Conservation (phyloP, 2,888 invertebrate species). For the Microctonus hyperodae region DNA sequence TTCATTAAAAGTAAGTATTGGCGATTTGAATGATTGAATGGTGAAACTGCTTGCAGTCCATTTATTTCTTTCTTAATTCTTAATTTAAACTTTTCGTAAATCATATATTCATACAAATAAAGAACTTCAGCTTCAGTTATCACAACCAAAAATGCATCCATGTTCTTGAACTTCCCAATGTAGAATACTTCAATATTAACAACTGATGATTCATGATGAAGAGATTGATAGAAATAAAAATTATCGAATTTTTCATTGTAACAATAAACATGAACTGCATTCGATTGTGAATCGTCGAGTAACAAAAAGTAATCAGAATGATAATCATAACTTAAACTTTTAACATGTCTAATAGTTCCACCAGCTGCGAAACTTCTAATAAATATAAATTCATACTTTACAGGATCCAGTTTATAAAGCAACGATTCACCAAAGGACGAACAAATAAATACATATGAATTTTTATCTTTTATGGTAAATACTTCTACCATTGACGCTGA, state of each 20-base stretch:
- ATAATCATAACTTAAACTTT: slow-evolving; percentile 42
- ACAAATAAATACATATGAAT: slow-evolving; percentile 42
- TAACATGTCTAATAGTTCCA: slow-evolving; percentile 44
- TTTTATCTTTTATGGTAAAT: slow-evolving; percentile 39
- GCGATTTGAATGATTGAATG: slow-evolving; percentile 43
- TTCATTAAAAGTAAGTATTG: slow-evolving; percentile 49
- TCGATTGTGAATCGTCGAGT: slow-evolving; percentile 47
- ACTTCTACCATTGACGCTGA: slow-evolving; percentile 47
- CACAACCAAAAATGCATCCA: slow-evolving; percentile 42
- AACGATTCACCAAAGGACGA: slow-evolving; percentile 44
- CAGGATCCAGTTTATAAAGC: slow-evolving; percentile 43
- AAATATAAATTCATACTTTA: slow-evolving; percentile 42
- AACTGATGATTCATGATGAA: slow-evolving; percentile 45
- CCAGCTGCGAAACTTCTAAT: slow-evolving; percentile 45
- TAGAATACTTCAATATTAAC: slow-evolving; percentile 49
- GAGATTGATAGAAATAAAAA: slow-evolving; percentile 51
- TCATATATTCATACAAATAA: slow-evolving; percentile 51
- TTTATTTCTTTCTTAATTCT: slow-evolving; percentile 42
- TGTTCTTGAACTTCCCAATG: slow-evolving; percentile 32
- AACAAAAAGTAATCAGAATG: slow-evolving; percentile 46
- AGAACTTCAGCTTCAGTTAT: slow-evolving; percentile 48
- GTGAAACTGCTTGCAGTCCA: slow-evolving; percentile 44
- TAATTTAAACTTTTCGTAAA: slow-evolving; percentile 48
- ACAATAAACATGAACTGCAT: slow-evolving; percentile 48
- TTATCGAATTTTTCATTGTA: slow-evolving; percentile 44